Base-by-base conservation (phyloP, 2,113 vertebrate genomes). In the Puma concolor region DNA sequence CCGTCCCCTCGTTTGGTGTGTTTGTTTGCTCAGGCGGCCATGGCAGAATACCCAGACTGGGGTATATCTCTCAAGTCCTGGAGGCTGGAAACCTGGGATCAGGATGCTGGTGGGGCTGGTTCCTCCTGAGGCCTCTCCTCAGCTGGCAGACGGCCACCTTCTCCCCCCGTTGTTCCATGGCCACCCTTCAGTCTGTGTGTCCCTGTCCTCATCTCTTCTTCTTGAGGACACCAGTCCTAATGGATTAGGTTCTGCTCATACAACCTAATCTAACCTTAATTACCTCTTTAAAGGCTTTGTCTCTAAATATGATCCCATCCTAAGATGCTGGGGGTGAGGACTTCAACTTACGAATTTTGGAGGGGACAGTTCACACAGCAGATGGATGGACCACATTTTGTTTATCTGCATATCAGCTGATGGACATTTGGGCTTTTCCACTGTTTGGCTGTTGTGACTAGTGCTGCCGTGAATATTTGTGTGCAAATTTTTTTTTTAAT, bases 1-100 rank as follows among this genome's bases (percentile, higher is more conserved):
- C 1, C 16, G 0, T n/a, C 17, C 21, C 5, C 0, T 27, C 1
- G 15, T n/a, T 0, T 17, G 88, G 52, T 13, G 6, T 27, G 5
- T 10, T 38, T 1, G 10, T 66, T 41, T 48, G 48, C 63, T 48
- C 2, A 0, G 72, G 63, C 71, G 25, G 25, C 63, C 4, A 0
- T 13, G 36, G 48, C 23, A 2, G 12, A 29, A 15, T 7, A 16
- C 69, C 48, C 7, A 9, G 25, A 16, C 38, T 3, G 29, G 29
- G 60, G 36, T 33, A 14, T 7, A 44, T 77, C 54, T 33, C 29
- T 41, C n/a, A 0, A 5, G 52, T 29, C 71, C 33, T 29, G 44
- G 8, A 64, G 74, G 63, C 64, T 23, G 38, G 8, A 3, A 6
- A 48, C 63, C 17, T 6, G 10, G n/a, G 63, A 0, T 17, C 21